Conservation (phyloP, 2,888 invertebrate species). For the Hydrotaea cyrtoneurina region DNA sequence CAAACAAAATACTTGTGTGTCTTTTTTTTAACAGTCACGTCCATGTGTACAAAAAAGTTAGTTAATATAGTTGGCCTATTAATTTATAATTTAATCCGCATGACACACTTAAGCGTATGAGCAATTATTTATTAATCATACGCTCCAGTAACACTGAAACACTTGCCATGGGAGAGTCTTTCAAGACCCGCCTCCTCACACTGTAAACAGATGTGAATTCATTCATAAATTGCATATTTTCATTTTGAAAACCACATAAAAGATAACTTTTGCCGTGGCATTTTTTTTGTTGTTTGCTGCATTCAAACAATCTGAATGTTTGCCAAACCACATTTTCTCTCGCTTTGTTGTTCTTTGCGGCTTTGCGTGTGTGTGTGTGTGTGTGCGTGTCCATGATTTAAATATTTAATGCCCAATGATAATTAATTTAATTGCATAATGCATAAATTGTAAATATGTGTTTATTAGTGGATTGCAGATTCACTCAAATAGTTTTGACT, state of each 20-base stretch:
- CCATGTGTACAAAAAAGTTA: too few relatives aligned
- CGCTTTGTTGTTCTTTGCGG: background rate
- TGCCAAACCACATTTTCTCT: background rate
- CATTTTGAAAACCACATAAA: constrained; percentile 28
- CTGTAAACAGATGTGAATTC: background rate
- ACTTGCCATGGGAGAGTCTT: too few relatives aligned
- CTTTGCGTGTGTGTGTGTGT: background rate
- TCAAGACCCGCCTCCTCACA: too few relatives aligned
- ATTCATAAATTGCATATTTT: constrained; percentile 2
- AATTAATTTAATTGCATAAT: constrained; percentile 61
- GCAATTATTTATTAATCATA: constrained; percentile 1
- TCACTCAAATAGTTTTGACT: background rate
- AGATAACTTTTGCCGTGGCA: constrained; percentile 1
- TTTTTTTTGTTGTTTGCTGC: too few relatives aligned
- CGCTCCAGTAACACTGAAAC: background rate
- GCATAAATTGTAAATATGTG: background rate
- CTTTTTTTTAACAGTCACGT: too few relatives aligned
- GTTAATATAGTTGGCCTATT: too few relatives aligned
- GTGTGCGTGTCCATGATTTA: constrained; percentile 34
- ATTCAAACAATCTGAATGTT: too few relatives aligned
- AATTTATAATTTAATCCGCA: too few relatives aligned
- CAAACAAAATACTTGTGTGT: too few relatives aligned
- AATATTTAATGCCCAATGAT: constrained; percentile 57
- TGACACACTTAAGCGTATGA: too few relatives aligned
- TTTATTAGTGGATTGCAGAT: background rate